Conservation (phyloP, 2,797 vertebrate species). For the Sandelia bainsii region DNA sequence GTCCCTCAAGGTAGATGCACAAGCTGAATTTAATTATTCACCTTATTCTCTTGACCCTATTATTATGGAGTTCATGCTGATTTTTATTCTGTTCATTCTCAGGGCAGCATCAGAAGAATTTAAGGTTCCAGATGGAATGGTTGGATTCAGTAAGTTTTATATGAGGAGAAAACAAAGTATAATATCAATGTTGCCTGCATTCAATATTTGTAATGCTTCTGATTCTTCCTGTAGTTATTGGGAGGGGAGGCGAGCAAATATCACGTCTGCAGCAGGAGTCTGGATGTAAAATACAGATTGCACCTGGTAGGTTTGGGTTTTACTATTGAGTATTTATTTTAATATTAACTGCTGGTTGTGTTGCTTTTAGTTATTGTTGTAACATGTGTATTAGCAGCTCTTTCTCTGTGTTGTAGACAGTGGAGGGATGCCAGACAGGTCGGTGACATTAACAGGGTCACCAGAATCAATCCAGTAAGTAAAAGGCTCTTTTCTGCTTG, state of each 20-base stretch:
- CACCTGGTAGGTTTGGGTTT: slow-evolving; percentile 88
- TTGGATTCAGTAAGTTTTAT: slow-evolving; percentile 97
- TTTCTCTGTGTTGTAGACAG: slow-evolving; percentile 88
- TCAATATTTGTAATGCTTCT: accelerated
- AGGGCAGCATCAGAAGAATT: slow-evolving; percentile 97
- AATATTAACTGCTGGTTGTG: background rate
- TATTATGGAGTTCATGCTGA: background rate
- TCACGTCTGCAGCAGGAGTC: slow-evolving; percentile 98
- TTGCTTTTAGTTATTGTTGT: background rate
- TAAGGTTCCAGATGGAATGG: slow-evolving; percentile 99
- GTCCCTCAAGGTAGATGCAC: slow-evolving; percentile 83
- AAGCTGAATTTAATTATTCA: background rate
- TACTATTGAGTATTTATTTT: too few species aligned
- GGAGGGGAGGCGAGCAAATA: slow-evolving; percentile 99
- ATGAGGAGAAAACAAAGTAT: too few species aligned
- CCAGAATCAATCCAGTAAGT: slow-evolving; percentile 97
- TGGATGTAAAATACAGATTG: slow-evolving; percentile 99
- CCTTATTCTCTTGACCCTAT: accelerated
- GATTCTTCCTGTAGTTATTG: slow-evolving; percentile 88
- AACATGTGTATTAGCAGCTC: background rate
- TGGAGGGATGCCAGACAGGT: slow-evolving; percentile 96
- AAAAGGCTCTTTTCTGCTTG: background rate
- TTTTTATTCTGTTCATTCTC: slow-evolving; percentile 37
- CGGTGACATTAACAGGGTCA: slow-evolving; percentile 94
- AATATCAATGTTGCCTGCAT: background rate